Evolutionary conservation across 2,113 vertebrate genomes (phyloP), one percentile per base, ranked within the genome.

Genomic region (Tringa solitaria): DNA sequence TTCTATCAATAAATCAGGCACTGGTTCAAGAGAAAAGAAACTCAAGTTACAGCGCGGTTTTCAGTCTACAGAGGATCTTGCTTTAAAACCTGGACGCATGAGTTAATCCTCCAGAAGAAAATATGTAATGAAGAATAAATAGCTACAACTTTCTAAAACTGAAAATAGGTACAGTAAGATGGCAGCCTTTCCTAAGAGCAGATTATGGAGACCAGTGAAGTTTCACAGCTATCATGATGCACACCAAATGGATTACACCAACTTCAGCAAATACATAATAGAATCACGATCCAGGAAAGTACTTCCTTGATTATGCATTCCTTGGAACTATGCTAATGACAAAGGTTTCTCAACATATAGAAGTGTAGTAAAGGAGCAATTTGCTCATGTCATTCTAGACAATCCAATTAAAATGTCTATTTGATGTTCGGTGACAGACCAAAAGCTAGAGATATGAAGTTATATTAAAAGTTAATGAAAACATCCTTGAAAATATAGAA

Each of bases 201-300:
- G n/a, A 54, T 53, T 75, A 23, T n/a, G 12, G 35, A 90, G 33
- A 14, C 17, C 15, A 10, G 12, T 51, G 5, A 70, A 70, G 27
- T 35, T 63, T 91, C 63, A 39, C 26, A 46, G 14, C 28, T 26
- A 50, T 16, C 0, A 0, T 8, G 21, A 63, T 4, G 3, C 10
- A 65, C 17, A 56, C 51, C 61, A 72, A 64, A 57, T 13, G 7
- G 27, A 51, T 35, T 53, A 32, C 67, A 76, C n/a, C 51, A 64
- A 60, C 64, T 39, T 54, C 14, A 68, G 43, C 51, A 78, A 75
- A 85, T 54, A 33, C 22, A 12, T 59, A 78, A 89, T 6, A 73
- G 32, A 84, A 64, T 59, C 77, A n/a, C 8, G 9, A 73, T 56
- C 59, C 54, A 73, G 88, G 63, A 69, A 87, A 90, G 50, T 35